phyloP scores from a whole-genome alignment of 2,797 vertebrate genomes.

The Hyperoplus immaculatus region DNA sequence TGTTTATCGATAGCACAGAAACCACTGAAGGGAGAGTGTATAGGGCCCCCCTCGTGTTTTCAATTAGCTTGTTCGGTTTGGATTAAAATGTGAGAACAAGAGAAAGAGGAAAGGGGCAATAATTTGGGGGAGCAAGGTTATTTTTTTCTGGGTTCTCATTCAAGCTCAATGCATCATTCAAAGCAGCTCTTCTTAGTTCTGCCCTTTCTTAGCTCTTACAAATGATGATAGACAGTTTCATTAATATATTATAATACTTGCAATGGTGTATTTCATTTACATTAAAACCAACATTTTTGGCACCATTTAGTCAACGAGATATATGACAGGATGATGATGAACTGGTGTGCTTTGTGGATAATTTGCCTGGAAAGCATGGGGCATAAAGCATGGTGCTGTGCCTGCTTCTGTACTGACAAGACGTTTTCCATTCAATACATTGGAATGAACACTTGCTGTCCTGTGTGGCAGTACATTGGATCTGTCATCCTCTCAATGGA shows the following conservation, averaged over 20 bases:
- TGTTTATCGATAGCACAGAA: background rate
- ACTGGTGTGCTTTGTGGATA: conserved; percentile 32
- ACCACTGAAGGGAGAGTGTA: background rate
- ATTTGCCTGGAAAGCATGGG: conserved; percentile 36
- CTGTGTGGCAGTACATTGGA: conserved; percentile 64
- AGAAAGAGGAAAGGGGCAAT: background rate
- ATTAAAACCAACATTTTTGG: conserved; percentile 29
- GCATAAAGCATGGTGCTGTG: conserved; percentile 30
- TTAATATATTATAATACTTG: background rate
- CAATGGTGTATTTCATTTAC: conserved; percentile 13
- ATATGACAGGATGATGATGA: conserved; percentile 45
- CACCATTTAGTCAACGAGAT: conserved; percentile 10
- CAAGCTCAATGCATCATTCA: conserved; percentile 20
- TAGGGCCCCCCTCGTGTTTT: background rate
- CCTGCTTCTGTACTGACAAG: conserved; percentile 57
- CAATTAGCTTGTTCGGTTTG: background rate
- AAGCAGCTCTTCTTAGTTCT: background rate
- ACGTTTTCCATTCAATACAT: conserved; percentile 48
- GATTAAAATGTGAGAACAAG: conserved; percentile 3
- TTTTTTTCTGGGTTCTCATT: conserved; percentile 10
- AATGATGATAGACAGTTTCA: background rate
- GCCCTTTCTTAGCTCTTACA: background rate
- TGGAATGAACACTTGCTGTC: conserved; percentile 66
- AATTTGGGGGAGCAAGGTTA: background rate
- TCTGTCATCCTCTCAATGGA: conserved; percentile 63